These are phyloP conservation scores for Etheostoma nigrum DNA, from an alignment of 2,797 vertebrate species.

Conservation along the genomic window DNA sequence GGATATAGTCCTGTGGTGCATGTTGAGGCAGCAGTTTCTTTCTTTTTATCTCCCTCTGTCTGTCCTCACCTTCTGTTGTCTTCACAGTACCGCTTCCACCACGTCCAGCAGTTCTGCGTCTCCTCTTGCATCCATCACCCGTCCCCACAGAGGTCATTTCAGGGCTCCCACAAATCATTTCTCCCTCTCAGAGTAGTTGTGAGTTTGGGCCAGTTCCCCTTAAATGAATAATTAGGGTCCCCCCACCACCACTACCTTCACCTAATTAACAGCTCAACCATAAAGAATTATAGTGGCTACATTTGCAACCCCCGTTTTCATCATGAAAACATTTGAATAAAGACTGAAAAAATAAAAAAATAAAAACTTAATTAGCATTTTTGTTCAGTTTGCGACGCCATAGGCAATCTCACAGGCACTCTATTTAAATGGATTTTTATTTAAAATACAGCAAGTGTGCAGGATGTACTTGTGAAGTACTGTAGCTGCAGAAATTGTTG, in stretches of 20 bases:
- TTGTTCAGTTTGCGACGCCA: background rate
- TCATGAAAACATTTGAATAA: conserved; percentile 20
- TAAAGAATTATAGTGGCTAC: conserved; percentile 39
- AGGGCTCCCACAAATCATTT: conserved; percentile 72
- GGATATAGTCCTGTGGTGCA: conserved; percentile 31
- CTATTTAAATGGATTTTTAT: conserved; percentile 2
- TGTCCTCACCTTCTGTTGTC: conserved; percentile 30
- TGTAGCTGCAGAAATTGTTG: conserved; percentile 20
- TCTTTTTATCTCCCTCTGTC: background rate
- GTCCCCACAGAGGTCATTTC: conserved; percentile 42
- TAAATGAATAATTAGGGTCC: conserved; percentile 78
- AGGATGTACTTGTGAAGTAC: conserved; percentile 31
- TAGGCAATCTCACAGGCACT: conserved; percentile 14
- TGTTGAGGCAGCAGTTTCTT: conserved; percentile 32
- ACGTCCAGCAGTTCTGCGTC: conserved; percentile 40
- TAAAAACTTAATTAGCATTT: conserved; percentile 4
- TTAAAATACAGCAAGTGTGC: conserved; percentile 44
- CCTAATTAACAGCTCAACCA: conserved; percentile 75
- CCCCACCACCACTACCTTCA: conserved; percentile 28
- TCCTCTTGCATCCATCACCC: conserved; percentile 23
- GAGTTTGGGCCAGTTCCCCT: conserved; percentile 61
- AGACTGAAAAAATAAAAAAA: background rate
- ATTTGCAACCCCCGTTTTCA: conserved; percentile 34
- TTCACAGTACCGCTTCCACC: conserved; percentile 27
- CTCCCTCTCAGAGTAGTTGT: conserved; percentile 50